Evolutionary conservation across 2,797 vertebrate genomes (phyloP).

Genomic region (Zenarchopterus dispar): DNA sequence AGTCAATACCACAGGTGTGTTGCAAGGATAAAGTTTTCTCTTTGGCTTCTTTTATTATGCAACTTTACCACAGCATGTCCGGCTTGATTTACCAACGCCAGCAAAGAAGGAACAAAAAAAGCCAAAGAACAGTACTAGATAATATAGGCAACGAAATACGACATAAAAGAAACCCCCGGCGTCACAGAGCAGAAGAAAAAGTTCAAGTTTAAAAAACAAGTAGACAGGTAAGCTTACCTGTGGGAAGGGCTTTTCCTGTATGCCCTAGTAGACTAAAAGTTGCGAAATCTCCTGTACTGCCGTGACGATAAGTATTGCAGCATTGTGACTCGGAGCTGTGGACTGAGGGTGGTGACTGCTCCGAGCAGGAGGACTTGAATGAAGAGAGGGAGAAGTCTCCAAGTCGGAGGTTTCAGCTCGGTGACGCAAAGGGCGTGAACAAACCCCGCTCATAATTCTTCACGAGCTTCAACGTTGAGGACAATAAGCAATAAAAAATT

Average conservation of each 20-base stretch:
- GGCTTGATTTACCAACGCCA: background rate
- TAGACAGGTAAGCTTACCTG: slow-evolving; percentile 60
- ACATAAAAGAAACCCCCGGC: background rate
- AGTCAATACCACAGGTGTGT: background rate
- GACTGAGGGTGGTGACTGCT: slow-evolving; percentile 16
- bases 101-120: background rate
- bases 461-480: too few relatives aligned
- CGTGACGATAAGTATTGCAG: slow-evolving; percentile 22
- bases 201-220: background rate
- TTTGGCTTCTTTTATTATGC: background rate
- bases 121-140: too few relatives aligned
- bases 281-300: slow-evolving; percentile 21
- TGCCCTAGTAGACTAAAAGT: slow-evolving; percentile 32
- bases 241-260: slow-evolving; percentile 1
- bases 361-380: background rate
- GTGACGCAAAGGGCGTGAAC: slow-evolving; percentile 58
- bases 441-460: background rate
- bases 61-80: slow-evolving; percentile 9
- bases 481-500: too few relatives aligned
- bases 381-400: background rate
- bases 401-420: background rate
- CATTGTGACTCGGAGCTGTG: slow-evolving; percentile 3
- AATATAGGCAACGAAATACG: background rate
- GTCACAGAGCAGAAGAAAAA: too few relatives aligned
- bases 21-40: slow-evolving; percentile 2